Percentiles rank a stretch among this genome's conserved stretches.
Conservation (phyloP, 2,797 vertebrate species). For the Scolopax bukidnonensis region DNA sequence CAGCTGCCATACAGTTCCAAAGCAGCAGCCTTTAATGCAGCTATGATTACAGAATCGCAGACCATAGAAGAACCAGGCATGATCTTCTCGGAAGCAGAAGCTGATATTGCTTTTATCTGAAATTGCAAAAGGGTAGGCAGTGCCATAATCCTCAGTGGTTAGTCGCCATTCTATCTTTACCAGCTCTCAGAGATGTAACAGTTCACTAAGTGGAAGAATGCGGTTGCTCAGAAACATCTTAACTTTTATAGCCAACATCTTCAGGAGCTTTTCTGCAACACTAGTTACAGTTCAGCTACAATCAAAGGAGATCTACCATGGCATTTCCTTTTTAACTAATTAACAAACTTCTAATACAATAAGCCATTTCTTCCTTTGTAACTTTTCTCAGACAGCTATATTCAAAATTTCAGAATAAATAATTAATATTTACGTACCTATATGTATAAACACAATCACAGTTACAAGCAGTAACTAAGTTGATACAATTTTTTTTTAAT, state of each 20-base stretch:
- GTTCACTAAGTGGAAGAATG: not conserved
- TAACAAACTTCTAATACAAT: not conserved
- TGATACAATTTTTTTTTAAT: not conserved
- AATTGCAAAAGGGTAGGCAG: not conserved
- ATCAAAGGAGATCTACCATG: not conserved
- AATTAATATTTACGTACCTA: not conserved
- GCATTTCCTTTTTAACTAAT: not conserved
- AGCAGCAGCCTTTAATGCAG: not conserved
- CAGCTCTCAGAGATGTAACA: not conserved
- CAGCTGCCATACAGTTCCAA: not conserved
- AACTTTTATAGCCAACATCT: not conserved
- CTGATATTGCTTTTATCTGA: not conserved
- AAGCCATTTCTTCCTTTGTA: not conserved
- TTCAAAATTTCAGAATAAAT: not conserved
- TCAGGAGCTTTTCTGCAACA: not conserved
- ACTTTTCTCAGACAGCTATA: not conserved
- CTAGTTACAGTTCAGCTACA: not conserved
- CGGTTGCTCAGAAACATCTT: not conserved
- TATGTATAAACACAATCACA: not conserved
- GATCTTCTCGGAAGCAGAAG: not conserved
- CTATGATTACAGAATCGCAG: not conserved
- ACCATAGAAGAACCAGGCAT: not conserved
- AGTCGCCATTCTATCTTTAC: not conserved
- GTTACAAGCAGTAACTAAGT: not conserved
- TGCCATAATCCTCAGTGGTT: not conserved